These are phyloP conservation scores for Poeciliopsis gracilis DNA, from an alignment of 2,797 vertebrate genomes.

Conservation along the genomic window DNA sequence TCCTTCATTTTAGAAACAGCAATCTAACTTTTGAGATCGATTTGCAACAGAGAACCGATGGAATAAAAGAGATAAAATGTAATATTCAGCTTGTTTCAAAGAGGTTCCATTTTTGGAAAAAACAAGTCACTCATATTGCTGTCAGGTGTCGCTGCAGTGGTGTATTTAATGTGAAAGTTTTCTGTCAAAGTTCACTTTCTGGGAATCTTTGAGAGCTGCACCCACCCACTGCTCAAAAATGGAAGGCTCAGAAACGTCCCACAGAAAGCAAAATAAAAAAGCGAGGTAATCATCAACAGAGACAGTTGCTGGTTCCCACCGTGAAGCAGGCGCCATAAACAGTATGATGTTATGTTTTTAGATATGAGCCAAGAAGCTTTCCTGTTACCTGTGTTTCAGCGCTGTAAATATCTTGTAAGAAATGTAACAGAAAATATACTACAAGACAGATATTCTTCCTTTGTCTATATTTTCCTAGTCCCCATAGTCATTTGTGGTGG, in stretches of 20 bases:
- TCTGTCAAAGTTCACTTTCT: neutral
- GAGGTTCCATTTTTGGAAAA: neutral
- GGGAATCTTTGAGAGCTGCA: neutral
- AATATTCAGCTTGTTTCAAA: neutral
- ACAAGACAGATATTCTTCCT: neutral
- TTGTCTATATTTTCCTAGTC: too few relatives aligned
- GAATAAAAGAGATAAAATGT: neutral
- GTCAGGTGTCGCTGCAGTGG: neutral
- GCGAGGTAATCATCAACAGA: neutral
- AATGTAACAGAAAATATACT: neutral
- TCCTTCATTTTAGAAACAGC: neutral
- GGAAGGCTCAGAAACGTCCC: neutral
- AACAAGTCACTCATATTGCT: neutral
- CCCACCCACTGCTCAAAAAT: neutral
- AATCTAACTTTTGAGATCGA: neutral
- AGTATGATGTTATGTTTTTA: neutral
- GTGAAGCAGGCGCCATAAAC: neutral
- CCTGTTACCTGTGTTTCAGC: neutral
- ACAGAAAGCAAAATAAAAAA: neutral
- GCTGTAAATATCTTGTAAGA: neutral
- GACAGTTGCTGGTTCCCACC: neutral
- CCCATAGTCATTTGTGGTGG: neutral
- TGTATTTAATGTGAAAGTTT: slow-evolving; percentile 2
- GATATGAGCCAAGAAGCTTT: neutral
- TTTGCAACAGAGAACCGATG: too few relatives aligned